Evolutionary conservation across 2,113 vertebrate genomes (phyloP).

Genomic region (Gavia stellata): DNA sequence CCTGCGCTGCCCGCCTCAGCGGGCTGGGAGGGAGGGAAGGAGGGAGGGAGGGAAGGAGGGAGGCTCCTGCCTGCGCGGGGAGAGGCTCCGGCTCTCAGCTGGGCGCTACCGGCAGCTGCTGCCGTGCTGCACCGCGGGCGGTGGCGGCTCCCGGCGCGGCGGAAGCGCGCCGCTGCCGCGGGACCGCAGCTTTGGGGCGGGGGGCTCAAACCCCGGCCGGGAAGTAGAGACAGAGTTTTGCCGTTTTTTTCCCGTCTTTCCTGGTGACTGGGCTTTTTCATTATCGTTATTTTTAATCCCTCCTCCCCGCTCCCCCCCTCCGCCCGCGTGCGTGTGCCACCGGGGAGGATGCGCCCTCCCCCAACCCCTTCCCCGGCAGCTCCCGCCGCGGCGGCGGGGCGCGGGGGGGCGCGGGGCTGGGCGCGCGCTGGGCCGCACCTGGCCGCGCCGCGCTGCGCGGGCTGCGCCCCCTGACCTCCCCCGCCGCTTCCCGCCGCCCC

Average conservation of each 20-base stretch:
- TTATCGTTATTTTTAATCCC: background rate
- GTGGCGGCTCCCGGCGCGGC: constrained; percentile 29
- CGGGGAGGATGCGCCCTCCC: background rate
- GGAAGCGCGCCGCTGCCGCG: background rate
- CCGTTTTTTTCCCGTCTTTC: background rate
- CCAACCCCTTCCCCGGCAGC: background rate
- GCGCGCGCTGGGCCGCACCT: constrained; percentile 63
- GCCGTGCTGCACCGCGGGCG: constrained; percentile 38
- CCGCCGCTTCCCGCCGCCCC: background rate
- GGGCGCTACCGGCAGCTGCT: constrained; percentile 45
- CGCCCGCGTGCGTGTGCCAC: background rate
- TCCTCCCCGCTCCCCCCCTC: background rate
- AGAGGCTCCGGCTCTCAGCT: constrained; percentile 43
- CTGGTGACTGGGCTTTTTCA: background rate
- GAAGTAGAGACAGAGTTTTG: constrained; percentile 11
- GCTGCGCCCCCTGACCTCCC: constrained; percentile 54
- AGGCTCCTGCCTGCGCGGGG: constrained; percentile 21
- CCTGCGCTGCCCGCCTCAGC: background rate
- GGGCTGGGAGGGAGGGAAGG: background rate
- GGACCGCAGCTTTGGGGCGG: background rate
- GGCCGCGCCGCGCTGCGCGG: constrained; percentile 47
- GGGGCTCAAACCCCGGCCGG: background rate
- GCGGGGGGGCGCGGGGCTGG: background rate
- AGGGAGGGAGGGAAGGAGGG: background rate
- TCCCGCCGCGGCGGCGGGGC: background rate